Conservation (phyloP, 2,797 vertebrate genomes). For the Chaenodraco wilsoni region DNA sequence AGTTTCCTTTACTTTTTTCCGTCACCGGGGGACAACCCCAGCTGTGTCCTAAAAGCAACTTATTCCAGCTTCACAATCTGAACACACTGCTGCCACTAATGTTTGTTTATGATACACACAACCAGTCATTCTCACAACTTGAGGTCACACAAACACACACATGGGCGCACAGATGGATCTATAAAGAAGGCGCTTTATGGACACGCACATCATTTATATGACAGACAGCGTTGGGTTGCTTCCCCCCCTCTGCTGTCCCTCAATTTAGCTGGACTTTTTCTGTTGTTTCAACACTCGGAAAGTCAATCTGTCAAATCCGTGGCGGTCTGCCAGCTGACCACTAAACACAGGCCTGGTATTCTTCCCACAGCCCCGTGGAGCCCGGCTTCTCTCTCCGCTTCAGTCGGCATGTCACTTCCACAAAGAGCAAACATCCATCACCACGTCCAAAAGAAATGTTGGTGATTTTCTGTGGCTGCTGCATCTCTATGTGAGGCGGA, state of each 20-base stretch:
- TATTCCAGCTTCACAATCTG: conserved; percentile 25
- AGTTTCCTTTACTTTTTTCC: conserved; percentile 16
- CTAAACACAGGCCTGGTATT: conserved; percentile 71
- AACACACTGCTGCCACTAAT: conserved; percentile 31
- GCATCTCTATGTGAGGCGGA: conserved; percentile 36
- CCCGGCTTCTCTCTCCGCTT: conserved; percentile 39
- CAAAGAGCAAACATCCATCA: conserved; percentile 74
- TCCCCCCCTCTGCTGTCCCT: conserved; percentile 35
- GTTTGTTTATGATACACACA: conserved; percentile 24
- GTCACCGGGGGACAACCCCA: background rate
- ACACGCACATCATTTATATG: conserved; percentile 58
- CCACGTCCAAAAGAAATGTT: conserved; percentile 41
- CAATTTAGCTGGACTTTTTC: conserved; percentile 53
- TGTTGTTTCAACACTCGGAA: conserved; percentile 60
- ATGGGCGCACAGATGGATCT: background rate
- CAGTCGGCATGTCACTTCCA: conserved; percentile 55
- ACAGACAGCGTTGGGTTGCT: conserved; percentile 10
- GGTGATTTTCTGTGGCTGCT: conserved; percentile 54
- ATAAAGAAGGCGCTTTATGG: conserved; percentile 24
- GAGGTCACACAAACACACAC: conserved; percentile 22
- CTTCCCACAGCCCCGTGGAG: conserved; percentile 56
- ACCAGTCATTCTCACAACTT: conserved; percentile 14
- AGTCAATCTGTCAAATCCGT: conserved; percentile 70
- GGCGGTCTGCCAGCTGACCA: conserved; percentile 69
- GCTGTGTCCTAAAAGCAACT: conserved; percentile 18